These are phyloP conservation scores for Pangasius krempfi DNA, from an alignment of 2,797 vertebrate species.

Conservation along the genomic window DNA sequence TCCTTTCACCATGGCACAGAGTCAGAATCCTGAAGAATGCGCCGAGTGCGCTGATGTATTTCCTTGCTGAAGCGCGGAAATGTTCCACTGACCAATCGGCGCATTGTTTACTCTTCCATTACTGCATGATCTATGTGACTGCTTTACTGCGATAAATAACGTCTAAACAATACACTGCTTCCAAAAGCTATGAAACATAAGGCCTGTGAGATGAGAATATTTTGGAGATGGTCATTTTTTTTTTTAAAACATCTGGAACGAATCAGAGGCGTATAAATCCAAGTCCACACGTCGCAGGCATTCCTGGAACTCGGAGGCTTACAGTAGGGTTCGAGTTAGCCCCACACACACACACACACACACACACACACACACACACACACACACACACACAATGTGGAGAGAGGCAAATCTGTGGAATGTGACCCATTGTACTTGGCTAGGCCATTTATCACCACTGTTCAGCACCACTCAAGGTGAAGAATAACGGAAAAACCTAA, in stretches of 20 bases:
- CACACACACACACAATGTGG: conserved; percentile 7
- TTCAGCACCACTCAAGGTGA: neutral
- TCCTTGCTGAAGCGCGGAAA: neutral
- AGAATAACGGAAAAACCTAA: neutral
- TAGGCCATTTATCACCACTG: conserved; percentile 64
- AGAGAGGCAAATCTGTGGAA: conserved; percentile 64
- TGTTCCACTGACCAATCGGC: neutral
- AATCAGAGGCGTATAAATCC: conserved; percentile 43
- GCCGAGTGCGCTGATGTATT: neutral
- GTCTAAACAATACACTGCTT: neutral
- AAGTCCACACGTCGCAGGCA: conserved; percentile 42
- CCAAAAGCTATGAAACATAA: conserved; percentile 8
- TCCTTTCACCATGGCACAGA: neutral
- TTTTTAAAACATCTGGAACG: conserved; percentile 50
- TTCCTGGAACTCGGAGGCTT: conserved; percentile 48
- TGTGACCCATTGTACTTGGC: conserved; percentile 68
- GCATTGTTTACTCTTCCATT: neutral
- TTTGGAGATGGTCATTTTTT: conserved; percentile 6
- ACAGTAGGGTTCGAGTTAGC: conserved; percentile 38
- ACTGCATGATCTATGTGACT: neutral
- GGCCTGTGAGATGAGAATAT: conserved; percentile 25
- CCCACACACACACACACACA: conserved; percentile 45
- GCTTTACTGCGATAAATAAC: conserved; percentile 27
- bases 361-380: conserved; percentile 24
- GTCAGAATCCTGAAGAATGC: conserved; percentile 5